These are phyloP conservation scores for Oxytorus armatus DNA, from an alignment of 2,888 invertebrate species.

Conservation along the genomic window DNA sequence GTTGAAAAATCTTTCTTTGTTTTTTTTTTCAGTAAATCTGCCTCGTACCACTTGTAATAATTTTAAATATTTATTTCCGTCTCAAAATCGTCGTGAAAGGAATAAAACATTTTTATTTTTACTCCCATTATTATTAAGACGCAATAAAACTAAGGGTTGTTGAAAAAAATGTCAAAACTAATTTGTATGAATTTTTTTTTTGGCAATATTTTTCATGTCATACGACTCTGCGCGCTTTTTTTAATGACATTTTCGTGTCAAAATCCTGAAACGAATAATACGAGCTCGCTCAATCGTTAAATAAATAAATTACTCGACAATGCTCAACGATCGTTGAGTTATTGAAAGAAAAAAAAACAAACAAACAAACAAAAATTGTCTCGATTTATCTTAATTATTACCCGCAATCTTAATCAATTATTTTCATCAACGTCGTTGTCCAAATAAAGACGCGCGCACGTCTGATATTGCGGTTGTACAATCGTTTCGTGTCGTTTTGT, in stretches of 20 bases:
- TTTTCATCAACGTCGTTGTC: slow-evolving; percentile 30
- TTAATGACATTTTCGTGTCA: neutral
- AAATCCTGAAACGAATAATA: neutral
- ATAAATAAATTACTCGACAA: slow-evolving; percentile 1
- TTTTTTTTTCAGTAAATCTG: too few species aligned
- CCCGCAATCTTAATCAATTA: slow-evolving; percentile 27
- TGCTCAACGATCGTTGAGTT: neutral
- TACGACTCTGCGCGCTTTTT: too few species aligned
- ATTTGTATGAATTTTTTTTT: too few species aligned
- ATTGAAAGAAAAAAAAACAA: slow-evolving; percentile 2
- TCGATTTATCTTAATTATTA: slow-evolving; percentile 26
- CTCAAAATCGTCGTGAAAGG: too few species aligned
- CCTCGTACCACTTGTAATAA: too few species aligned
- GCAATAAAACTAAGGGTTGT: too few species aligned
- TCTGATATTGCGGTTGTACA: slow-evolving; percentile 7
- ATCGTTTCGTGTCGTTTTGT: neutral
- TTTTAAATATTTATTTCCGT: too few species aligned
- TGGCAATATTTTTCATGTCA: too few species aligned
- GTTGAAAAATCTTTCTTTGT: too few species aligned
- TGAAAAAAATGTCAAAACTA: too few species aligned
- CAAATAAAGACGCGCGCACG: neutral
- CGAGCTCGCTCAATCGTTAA: neutral
- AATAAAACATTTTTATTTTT: too few species aligned
- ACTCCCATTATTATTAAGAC: too few species aligned
- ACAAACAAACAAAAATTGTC: neutral